Percentiles rank a stretch among this genome's conserved stretches.
These are phyloP conservation scores for Pyrochroa serraticornis DNA, from an alignment of 2,888 invertebrate species.

Conservation along the genomic window DNA sequence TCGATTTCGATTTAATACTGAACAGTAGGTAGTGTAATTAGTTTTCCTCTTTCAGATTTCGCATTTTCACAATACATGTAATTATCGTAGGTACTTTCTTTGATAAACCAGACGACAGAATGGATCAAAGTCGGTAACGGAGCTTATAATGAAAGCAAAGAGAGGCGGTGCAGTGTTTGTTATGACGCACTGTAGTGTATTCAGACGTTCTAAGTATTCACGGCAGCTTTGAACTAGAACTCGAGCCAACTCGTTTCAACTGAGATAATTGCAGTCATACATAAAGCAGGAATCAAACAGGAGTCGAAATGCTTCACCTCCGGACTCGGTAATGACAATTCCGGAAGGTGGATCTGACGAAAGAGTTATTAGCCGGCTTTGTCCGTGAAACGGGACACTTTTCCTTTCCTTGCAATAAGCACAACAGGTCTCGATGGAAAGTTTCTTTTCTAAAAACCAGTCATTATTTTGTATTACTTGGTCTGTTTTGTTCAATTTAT, in stretches of 20 bases:
- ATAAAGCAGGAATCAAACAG: constrained; percentile 6
- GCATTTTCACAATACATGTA: too few relatives aligned
- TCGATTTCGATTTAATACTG: too few relatives aligned
- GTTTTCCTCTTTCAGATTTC: too few relatives aligned
- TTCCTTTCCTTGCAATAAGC: too few relatives aligned
- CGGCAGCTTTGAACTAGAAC: constrained; percentile 1
- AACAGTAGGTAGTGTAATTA: too few relatives aligned
- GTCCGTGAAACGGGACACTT: background rate
- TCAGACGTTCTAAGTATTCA: constrained; percentile 1
- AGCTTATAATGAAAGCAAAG: constrained; percentile 1
- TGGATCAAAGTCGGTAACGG: background rate
- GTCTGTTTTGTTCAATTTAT: background rate
- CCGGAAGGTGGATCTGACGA: too few relatives aligned
- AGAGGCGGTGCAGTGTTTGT: background rate
- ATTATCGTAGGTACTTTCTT: background rate
- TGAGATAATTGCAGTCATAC: constrained; percentile 3
- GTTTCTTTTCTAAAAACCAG: too few relatives aligned
- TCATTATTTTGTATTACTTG: too few relatives aligned
- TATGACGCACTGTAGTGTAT: background rate
- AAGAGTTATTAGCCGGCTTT: background rate
- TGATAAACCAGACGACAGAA: background rate
- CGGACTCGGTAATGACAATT: too few relatives aligned
- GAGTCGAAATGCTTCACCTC: background rate
- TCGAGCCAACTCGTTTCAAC: too few relatives aligned
- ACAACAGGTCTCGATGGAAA: too few relatives aligned